Base-by-base conservation (phyloP, 2,113 vertebrate genomes). In the Xenopus borealis region DNA sequence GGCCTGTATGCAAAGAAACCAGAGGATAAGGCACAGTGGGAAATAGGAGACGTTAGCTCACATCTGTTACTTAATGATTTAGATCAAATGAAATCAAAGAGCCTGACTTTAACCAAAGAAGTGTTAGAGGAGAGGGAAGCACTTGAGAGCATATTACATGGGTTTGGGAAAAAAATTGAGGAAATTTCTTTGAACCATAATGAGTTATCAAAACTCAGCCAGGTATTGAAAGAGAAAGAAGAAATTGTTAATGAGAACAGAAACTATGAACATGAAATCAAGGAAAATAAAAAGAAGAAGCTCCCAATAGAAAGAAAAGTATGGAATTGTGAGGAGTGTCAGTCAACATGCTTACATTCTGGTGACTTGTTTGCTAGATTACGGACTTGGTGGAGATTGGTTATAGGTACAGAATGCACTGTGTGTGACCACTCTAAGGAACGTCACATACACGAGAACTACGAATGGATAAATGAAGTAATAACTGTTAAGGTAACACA, bases 371-470 rank as follows among this genome's bases (percentile, higher is more conserved):
- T 71, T 7, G 1, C 1, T 2, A 53, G 14, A 14, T 3, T 13
- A 3, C 4, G 12, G 6, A 53, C 2, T 1, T 7, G 52, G 52
- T 13, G 2, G 1, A 14, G 8, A 14, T 11, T 1, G 16, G 52
- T 53, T 53, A 3, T 53, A 66, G 9, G 71, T 81, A 13, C 1
- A 2, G 52, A 17, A 0, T 23, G 19, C 0, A 84, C 80, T 71
- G 0, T 0, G 0, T 0, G 0, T 0, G 86, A 83, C 52, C 0
- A 0, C 0, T 83, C 72, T 16, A 83, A 86, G 12, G 0, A 0
- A 0, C 2, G 10, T 12, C 0, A 67, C 4, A 79, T 80, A n/a
- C 0, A 10, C 0, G 50, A 74, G 75, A 72, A 1, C 12, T 2
- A 75, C 61, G 9, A 75, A 66, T 19, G 68, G 79, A 18, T 44